phyloP scores from a whole-genome alignment of 2,797 vertebrate species.

The Ispidina lecontei region DNA sequence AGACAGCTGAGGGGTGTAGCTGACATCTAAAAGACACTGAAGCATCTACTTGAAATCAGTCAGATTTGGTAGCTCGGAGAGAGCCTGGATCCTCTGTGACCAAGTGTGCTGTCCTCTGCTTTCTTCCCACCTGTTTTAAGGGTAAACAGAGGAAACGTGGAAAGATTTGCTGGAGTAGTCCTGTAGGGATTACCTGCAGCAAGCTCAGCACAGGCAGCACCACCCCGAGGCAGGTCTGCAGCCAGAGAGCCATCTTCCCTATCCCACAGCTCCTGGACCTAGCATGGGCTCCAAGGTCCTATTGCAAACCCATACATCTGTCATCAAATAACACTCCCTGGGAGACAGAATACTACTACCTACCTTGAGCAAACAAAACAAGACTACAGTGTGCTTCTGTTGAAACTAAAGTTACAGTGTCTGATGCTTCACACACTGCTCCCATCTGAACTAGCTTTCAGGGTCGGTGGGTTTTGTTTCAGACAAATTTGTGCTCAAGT shows the following conservation, averaged over 20 bases:
- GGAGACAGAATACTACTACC: neutral
- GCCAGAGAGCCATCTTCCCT: neutral
- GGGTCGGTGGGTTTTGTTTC: neutral
- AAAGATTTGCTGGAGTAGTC: neutral
- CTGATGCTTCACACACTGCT: neutral
- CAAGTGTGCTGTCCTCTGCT: neutral
- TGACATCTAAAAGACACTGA: neutral
- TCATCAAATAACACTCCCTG: neutral
- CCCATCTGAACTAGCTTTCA: neutral
- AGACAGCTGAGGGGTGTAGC: neutral
- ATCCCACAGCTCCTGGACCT: neutral
- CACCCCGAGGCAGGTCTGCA: neutral
- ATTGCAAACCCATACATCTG: neutral
- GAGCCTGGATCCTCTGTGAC: neutral
- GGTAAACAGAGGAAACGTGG: neutral
- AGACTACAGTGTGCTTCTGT: neutral
- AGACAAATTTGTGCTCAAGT: neutral
- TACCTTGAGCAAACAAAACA: neutral
- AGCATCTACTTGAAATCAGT: neutral
- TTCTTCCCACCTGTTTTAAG: neutral
- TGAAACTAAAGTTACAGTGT: neutral
- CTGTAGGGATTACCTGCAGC: neutral
- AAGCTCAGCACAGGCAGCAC: neutral
- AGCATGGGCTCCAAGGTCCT: neutral
- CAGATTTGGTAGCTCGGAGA: neutral